Percentiles rank a stretch among this genome's conserved stretches.
These are phyloP conservation scores for Plotosus lineatus DNA, from an alignment of 2,113 vertebrate genomes.

Conservation along the genomic window DNA sequence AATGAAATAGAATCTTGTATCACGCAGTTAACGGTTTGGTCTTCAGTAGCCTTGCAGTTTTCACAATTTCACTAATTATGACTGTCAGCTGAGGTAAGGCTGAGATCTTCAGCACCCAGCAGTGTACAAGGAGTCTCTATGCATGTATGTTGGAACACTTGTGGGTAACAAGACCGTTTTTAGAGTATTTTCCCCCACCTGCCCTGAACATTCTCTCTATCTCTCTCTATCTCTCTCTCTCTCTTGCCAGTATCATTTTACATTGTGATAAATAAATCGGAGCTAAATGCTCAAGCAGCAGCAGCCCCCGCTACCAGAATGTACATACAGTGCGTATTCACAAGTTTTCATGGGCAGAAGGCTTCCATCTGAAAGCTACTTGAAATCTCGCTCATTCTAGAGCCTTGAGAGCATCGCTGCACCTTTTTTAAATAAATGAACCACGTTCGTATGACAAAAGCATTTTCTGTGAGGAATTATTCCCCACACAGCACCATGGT, in stretches of 20 bases:
- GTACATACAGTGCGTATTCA: no score
- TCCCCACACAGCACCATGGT: not conserved
- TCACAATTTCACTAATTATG: slow-evolving; percentile 19
- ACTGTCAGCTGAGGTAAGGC: slow-evolving; percentile 3
- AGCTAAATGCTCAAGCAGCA: no score
- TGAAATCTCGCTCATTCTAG: not conserved
- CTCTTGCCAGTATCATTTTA: no score
- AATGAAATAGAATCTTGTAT: slow-evolving; percentile 41
- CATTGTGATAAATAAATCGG: no score
- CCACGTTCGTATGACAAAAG: not conserved
- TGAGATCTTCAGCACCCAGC: not conserved
- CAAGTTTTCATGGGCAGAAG: no score
- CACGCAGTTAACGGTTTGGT: slow-evolving; percentile 34
- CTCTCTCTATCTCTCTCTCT: no score
- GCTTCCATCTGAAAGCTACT: no score
- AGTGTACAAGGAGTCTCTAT: no score
- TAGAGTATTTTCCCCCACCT: no score
- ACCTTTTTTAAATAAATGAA: not conserved
- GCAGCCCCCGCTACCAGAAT: no score
- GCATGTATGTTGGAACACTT: not conserved
- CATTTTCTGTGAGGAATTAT: not conserved
- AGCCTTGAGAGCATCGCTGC: not conserved
- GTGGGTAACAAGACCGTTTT: no score
- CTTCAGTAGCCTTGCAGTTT: slow-evolving; percentile 26
- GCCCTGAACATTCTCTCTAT: no score